A percentile compares a stretch with the other conserved stretches of the same genome.
These are phyloP conservation scores for Apostichopus californicus DNA, from an alignment of 35 echinoderm and acorn worm genomes.

Conservation along the genomic window DNA sequence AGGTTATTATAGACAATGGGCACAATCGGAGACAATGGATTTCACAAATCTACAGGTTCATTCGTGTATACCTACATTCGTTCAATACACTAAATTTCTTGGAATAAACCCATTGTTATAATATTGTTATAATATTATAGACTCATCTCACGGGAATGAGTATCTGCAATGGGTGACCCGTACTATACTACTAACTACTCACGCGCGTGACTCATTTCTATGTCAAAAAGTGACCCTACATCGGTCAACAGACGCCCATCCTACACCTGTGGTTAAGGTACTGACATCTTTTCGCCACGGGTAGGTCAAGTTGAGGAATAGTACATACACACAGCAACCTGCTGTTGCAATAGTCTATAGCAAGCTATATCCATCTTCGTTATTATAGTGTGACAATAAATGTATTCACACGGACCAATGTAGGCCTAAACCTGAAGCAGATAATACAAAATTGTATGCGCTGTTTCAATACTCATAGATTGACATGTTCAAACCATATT, in stretches of 20 bases:
- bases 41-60: too few species aligned
- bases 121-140: neutral
- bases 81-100: neutral
- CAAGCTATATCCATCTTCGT: too few species aligned
- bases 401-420: too few species aligned
- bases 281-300: neutral
- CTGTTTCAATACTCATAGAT: too few species aligned
- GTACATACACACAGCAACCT: too few species aligned
- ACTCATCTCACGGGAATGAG: neutral
- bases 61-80: too few species aligned
- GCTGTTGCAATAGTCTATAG: too few species aligned
- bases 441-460: too few species aligned
- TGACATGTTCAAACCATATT: too few species aligned
- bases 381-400: too few species aligned
- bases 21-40: neutral
- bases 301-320: neutral
- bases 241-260: constrained; percentile 1
- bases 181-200: neutral
- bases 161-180: neutral
- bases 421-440: too few species aligned
- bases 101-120: constrained; percentile 8
- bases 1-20: too few species aligned
- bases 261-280: neutral
- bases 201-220: constrained; percentile 29
- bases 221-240: constrained; percentile 20